Base-by-base conservation (phyloP, 1,140 invertebrate species). In the Nasonia vitripennis region DNA sequence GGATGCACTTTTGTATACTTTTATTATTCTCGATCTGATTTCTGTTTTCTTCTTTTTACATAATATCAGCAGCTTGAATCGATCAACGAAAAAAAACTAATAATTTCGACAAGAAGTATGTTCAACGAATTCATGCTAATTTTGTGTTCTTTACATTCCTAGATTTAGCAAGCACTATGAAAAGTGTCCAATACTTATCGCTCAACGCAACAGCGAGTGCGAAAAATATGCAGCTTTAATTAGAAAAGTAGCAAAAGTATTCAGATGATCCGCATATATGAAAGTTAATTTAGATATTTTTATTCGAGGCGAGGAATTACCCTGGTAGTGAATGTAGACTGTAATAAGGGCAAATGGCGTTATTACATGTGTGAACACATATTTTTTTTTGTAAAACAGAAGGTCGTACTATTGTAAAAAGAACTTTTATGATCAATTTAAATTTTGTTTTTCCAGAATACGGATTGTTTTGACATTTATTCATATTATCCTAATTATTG, bases 391-490 rank as follows among this genome's bases (percentile, higher is more conserved):
- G 34, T 37, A 80, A 68, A 80, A 67, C 14, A 37, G 2, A 31
- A 67, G 27, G 37, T 80, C 67, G 62, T 80, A 70, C 78, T 70
- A 70, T 70, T 80, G 78, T 82, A 82, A 74, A 82, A 82, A 82
- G 17, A 55, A 31, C 27, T 82, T 82, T 62, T 62, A n/a, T 37
- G 27, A 74, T 82, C 74, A 27, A 51, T 74, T 82, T 75, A 74
- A 82, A 74, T 48, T 81, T 73, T 74, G 48, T 82, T 71, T 81
- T 41, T 75, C 73, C 31, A 71, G 12, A 75, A 41, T 10, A 45
- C 37, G 7, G 37, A 41, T 45, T 2, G 9, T 45, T 75, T 41
- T 45, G 10, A 45, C 20, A 75, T 37, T 41, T 75, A 75, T n/a
- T 45, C 7, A 12, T 20, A 14, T 75, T 37, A 75, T 75, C 73